These are phyloP conservation scores for Lamellibrachia luymesi DNA, from an alignment of 1,140 invertebrate genomes.

Conservation along the genomic window DNA sequence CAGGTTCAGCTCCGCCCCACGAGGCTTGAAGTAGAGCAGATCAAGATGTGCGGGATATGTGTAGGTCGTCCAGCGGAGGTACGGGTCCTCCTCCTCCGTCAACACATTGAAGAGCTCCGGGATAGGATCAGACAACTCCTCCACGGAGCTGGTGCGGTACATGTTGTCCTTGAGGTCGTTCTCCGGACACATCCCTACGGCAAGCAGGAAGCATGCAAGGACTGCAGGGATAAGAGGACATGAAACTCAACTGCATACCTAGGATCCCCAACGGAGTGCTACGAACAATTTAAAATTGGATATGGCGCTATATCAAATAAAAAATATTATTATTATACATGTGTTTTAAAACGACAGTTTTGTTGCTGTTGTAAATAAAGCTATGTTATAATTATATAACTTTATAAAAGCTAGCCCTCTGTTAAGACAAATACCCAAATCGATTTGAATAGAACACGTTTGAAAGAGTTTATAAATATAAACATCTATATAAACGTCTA, in stretches of 20 bases:
- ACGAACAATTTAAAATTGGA: background rate
- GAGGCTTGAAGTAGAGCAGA: slow-evolving; percentile 32
- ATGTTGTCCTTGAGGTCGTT: slow-evolving; percentile 65
- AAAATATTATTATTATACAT: too few relatives aligned
- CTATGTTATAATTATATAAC: too few relatives aligned
- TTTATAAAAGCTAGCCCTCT: too few relatives aligned
- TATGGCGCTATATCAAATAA: too few relatives aligned
- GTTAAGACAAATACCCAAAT: too few relatives aligned
- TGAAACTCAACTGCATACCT: background rate
- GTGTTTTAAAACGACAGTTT: too few relatives aligned
- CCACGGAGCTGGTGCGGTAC: slow-evolving; percentile 80
- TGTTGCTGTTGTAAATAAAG: too few relatives aligned
- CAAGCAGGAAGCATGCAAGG: background rate
- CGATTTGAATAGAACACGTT: too few relatives aligned
- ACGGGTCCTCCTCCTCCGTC: slow-evolving; percentile 73
- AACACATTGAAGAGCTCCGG: slow-evolving; percentile 80
- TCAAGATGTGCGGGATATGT: slow-evolving; percentile 58
- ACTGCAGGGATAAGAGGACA: background rate
- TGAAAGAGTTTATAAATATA: too few relatives aligned
- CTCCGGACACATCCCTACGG: slow-evolving; percentile 78
- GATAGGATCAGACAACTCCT: slow-evolving; percentile 78
- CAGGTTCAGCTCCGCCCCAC: slow-evolving; percentile 21
- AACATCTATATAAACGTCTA: background rate
- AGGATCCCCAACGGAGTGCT: background rate
- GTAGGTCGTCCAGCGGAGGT: slow-evolving; percentile 69